A percentile compares a stretch with the other conserved stretches of the same genome.
Conservation (phyloP, 2,113 vertebrate genomes). For the Actenoides lindsayi region DNA sequence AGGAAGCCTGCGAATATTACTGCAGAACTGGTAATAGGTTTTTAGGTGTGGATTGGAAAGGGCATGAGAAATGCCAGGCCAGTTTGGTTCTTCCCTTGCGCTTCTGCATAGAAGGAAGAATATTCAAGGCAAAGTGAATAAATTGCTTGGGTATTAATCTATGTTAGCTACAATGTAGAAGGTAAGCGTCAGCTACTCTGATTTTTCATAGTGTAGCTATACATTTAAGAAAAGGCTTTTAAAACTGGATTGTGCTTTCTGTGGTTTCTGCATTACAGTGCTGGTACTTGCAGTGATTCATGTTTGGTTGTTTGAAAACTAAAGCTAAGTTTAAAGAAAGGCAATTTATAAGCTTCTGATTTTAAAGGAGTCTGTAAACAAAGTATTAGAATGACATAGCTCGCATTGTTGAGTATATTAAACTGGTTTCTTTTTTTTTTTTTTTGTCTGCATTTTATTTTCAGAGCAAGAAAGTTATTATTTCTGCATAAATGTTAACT, state of each 20-base stretch:
- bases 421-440: not conserved
- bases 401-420: not conserved
- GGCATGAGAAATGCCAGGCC: not conserved
- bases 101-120: not conserved
- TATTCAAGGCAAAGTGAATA: not conserved
- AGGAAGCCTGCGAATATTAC: not conserved
- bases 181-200: not conserved
- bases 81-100: not conserved
- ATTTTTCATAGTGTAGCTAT: not conserved
- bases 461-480: not conserved
- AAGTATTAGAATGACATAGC: not conserved
- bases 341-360: not conserved
- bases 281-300: constrained; percentile 6
- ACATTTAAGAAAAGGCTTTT: not conserved
- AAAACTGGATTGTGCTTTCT: not conserved
- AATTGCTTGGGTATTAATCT: not conserved
- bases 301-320: constrained; percentile 11
- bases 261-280: not conserved
- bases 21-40: not conserved
- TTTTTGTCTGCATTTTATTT: not conserved
- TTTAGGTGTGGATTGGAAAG: not conserved
- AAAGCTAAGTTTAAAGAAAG: not conserved
- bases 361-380: constrained; percentile 23
- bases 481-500: not conserved
- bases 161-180: not conserved